Evolutionary conservation across 2,888 invertebrate genomes (phyloP), one percentile per base, ranked within the genome.

Genomic region (Pristionchus maxplancki): DNA sequence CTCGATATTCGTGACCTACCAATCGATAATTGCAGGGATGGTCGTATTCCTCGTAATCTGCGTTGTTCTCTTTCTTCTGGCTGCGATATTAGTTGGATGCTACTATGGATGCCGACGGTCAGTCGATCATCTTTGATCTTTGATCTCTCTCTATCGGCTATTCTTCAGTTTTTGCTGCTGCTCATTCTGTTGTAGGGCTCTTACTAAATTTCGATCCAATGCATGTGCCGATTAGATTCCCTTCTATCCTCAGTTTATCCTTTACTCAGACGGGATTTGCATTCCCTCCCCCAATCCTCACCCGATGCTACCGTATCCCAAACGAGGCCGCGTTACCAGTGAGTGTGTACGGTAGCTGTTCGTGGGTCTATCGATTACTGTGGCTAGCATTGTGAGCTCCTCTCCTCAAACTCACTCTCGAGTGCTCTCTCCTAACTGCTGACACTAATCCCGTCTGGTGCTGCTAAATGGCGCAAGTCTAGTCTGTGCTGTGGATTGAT

Each of bases 81-180:
- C 87, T 58, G 90, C 84, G 44, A 71, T 90, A 50, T 64, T 89
- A 48, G 50, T 90, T 50, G 78, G 89, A 34, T 92, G 92, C 48
- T 91, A 90, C 89, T 90, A 89, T 84, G 90, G 90, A 48, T 92
- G 92, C 88, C 88, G 90, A 62, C 88, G 90, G 34, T 85, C 34
- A 40, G n/a, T 62, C 84, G 40, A n/a, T 53, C 28, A 62, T 58
- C 37, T 62, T 37, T 84, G 5, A 37, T 58, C 64, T 62, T 84
- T 84, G 62, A 28, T 50, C 50, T 81, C 44, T 44, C n/a, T 78
- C n/a, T n/a, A n/a, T n/a, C n/a, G 24, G 31, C 64, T 67, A 9
- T 9, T 3, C 28, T 17, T 67, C 13, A 31, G 31, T 34, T 34
- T 6, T 11, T 20, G 20, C 11, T 31, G 67, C 67, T 34, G 6